Evolutionary conservation across 2,888 invertebrate genomes (phyloP), one percentile per base, ranked within the genome.

Genomic region (Auanema freiburgensis): DNA sequence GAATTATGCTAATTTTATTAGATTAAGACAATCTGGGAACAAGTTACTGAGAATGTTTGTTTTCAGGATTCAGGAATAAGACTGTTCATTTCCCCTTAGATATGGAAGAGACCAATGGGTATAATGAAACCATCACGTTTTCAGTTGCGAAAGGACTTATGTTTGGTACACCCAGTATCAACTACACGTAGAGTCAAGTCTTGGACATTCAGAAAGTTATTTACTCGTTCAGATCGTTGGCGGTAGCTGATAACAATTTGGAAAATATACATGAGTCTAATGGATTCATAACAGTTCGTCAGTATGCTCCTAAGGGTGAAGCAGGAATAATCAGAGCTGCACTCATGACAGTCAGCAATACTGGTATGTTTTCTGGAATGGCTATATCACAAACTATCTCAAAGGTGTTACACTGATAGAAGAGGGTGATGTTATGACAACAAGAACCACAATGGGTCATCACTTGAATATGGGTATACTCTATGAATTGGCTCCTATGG

Each of bases 161-260:
- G 54, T 77, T 77, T 52, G 75, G 75, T 12, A 73, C 72, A 16
- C 72, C 77, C 3, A 67, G 65, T 43, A 63, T 77, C 23, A 75
- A 77, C 56, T 74, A 66, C 59, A 70, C 73, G 74, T 74, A 14
- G 63, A 70, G 64, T 44, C 21, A 1, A 21, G 12, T n/a, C 1
- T 2, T 21, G 23, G 23, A 41, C n/a, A 52, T 59, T 24, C 49
- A 1, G 18, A 16, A 21, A 24, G 40, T 33, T 16, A 58, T 16
- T 12, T 41, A 8, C n/a, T 24, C n/a, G 43, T 49, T 57, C 52
- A 74, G 74, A 51, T 63, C 68, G 2, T 61, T 59, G 1, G 67
- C 70, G 46, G 61, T 63, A 0, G 64, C 59, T 43, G 63, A 59
- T 11, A 67, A 65, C 14, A 72, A 74, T 52, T 63, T 68, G 0